phyloP scores from a whole-genome alignment of 92 coral and sea anemone genomes.

The Epizoanthus scotinus region DNA sequence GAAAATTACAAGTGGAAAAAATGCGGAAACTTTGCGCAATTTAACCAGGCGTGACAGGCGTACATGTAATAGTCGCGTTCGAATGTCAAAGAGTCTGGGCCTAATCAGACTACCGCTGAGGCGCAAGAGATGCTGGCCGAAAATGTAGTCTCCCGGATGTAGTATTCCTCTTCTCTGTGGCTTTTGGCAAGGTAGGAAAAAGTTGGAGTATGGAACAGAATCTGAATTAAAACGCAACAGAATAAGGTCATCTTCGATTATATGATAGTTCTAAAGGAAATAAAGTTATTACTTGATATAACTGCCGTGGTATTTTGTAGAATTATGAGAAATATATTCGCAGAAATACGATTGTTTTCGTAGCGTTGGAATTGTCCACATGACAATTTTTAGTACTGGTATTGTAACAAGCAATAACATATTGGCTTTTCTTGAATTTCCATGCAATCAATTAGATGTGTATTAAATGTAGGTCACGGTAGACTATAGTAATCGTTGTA shows the following conservation, averaged over 20 bases:
- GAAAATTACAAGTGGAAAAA: neutral
- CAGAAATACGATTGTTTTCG: neutral
- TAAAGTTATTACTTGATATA: neutral
- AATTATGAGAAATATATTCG: neutral
- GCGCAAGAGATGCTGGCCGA: slow-evolving; percentile 18
- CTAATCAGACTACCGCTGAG: slow-evolving; percentile 43
- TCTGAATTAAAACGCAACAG: slow-evolving; percentile 47
- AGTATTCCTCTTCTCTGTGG: slow-evolving; percentile 78
- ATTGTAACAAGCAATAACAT: neutral
- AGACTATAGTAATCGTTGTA: neutral
- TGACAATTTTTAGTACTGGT: neutral
- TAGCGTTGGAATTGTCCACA: neutral
- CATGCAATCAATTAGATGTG: neutral
- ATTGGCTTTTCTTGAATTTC: neutral
- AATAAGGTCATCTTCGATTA: slow-evolving; percentile 40
- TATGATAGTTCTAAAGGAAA: neutral
- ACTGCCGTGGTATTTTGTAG: neutral
- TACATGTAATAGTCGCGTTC: too few species aligned
- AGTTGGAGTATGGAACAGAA: neutral
- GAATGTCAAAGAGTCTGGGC: neutral
- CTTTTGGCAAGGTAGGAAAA: slow-evolving; percentile 82
- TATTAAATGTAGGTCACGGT: neutral
- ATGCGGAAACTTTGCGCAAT: too few species aligned
- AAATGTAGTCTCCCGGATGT: slow-evolving; percentile 74
- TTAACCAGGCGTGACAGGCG: too few species aligned